Evolutionary conservation across 1,140 invertebrate species (phyloP).

Genomic region (Diuraphis noxia): DNA sequence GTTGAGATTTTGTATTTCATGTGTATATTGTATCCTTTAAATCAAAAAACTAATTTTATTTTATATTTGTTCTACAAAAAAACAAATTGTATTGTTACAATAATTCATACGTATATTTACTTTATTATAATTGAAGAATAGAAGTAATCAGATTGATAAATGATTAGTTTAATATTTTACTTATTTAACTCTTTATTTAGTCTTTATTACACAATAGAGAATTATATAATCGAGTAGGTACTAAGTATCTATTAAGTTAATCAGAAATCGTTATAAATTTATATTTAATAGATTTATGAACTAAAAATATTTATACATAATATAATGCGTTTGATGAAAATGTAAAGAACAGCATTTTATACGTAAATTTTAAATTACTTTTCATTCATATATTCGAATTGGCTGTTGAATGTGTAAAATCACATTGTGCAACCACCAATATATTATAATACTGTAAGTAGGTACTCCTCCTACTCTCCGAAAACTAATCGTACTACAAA

Average conservation of each 20-base stretch:
- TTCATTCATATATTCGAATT: conserved; percentile 22
- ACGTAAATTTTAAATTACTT: not conserved
- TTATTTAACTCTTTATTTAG: not conserved
- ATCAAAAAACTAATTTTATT: not conserved
- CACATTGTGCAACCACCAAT: not conserved
- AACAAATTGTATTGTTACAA: not conserved
- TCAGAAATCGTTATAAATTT: not conserved
- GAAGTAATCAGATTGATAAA: not conserved
- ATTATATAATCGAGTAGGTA: not conserved
- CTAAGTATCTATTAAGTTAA: not conserved
- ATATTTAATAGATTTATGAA: not conserved
- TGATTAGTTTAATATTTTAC: not conserved
- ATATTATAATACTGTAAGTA: not conserved
- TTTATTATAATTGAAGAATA: not conserved
- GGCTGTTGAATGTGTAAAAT: not conserved
- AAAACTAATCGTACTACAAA: not conserved
- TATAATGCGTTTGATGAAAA: not conserved
- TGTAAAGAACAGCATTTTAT: not conserved
- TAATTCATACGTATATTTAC: not conserved
- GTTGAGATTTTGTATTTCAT: not conserved
- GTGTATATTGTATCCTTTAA: not conserved
- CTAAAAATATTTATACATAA: not conserved
- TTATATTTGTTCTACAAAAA: no score
- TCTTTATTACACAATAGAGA: not conserved
- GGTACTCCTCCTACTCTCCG: conserved; percentile 43